Conservation (phyloP, 2,888 invertebrate species). For the Hemicrepidius hirtus region DNA sequence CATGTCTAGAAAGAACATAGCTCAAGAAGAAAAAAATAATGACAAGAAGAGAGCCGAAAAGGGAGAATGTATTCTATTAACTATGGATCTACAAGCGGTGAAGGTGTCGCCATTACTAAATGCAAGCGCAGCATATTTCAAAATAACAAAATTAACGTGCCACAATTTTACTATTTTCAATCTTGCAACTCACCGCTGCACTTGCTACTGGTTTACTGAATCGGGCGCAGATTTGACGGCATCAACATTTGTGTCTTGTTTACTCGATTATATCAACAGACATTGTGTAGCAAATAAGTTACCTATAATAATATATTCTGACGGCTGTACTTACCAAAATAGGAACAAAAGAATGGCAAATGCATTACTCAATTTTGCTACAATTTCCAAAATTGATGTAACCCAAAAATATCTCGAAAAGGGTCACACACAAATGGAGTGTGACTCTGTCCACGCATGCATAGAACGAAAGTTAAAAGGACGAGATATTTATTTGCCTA, state of each 20-base stretch:
- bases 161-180: conserved; percentile 56
- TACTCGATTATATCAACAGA: conserved; percentile 54
- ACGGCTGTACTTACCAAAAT: conserved; percentile 27
- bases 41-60: conserved; percentile 31
- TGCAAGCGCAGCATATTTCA: conserved; percentile 41
- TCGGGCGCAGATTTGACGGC: conserved; percentile 50
- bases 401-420: conserved; percentile 33
- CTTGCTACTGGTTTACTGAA: conserved; percentile 55
- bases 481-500: neutral
- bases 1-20: conserved; percentile 41
- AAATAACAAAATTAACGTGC: conserved; percentile 43
- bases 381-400: neutral
- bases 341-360: neutral
- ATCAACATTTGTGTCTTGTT: conserved; percentile 54
- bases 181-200: conserved; percentile 37
- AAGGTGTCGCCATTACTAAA: conserved; percentile 37
- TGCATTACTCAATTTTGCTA: neutral
- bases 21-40: conserved; percentile 16
- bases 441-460: conserved; percentile 62
- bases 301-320: conserved; percentile 33
- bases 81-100: conserved; percentile 47
- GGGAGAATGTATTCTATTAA: conserved; percentile 37
- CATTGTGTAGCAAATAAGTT: conserved; percentile 45
- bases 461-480: conserved; percentile 60
- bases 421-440: conserved; percentile 66